Evolutionary conservation across 2,888 invertebrate genomes (phyloP), one percentile per base, ranked within the genome.

Genomic region (Cosmorhoe ocellata): DNA sequence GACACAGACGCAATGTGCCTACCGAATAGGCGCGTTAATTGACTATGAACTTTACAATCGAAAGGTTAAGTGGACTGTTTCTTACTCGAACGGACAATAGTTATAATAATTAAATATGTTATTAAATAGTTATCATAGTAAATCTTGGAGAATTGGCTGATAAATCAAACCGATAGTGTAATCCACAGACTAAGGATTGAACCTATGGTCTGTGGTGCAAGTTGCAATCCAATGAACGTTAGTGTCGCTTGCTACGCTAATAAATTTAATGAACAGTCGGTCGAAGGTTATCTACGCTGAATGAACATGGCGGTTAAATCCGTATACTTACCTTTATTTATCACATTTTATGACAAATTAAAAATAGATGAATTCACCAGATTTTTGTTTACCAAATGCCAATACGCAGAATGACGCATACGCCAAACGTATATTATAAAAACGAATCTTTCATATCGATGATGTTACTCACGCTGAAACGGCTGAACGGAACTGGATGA

Each of bases 21-120:
- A 80, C 76, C 78, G 78, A 79, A 79, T 81, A 79, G 78, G 69
- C 73, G 74, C 69, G 76, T 76, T 85, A 84, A 84, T 85, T 83
- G 76, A 75, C 76, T 81, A 70, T 76, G 79, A 82, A 79, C 82
- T 82, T 75, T 72, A 74, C 71, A 71, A 82, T 80, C 80, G 77
- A 67, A 65, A 70, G 82, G 85, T 86, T 76, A 85, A 84, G 76
- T 84, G 83, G 74, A 59, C 70, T 69, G 69, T 75, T 72, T 67
- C 78, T 72, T 74, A 73, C 69, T 63, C 65, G 65, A 70, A 69
- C 62, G 66, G 63, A n/a, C 60, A 71, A 68, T 73, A 24, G 6
- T 61, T 74, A 73, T 66, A 72, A 37, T 11, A 40, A n/a, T n/a
- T n/a, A 67, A 61, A 66, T 64, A 61, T 53, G 57, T 43, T 61